Evolutionary conservation across 2,113 vertebrate species (phyloP).

Genomic region (Urocynchramus pylzowi): DNA sequence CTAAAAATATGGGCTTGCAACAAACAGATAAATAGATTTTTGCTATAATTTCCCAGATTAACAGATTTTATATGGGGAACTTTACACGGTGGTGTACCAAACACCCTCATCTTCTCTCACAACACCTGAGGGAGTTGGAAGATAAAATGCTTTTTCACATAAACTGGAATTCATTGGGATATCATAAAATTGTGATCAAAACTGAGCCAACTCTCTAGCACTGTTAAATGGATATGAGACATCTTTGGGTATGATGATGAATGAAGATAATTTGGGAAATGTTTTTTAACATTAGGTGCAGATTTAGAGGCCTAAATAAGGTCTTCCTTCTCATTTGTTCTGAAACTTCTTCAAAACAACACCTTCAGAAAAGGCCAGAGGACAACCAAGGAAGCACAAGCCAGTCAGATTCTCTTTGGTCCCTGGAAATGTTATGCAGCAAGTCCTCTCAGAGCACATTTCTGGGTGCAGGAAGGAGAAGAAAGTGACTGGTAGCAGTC

Average conservation of each 20-base stretch:
- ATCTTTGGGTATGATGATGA: not conserved
- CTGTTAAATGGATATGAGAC: not conserved
- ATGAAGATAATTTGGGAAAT: not conserved
- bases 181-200: not conserved
- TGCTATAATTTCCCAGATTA: not conserved
- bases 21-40: not conserved
- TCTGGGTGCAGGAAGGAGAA: not conserved
- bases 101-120: not conserved
- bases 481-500: not conserved
- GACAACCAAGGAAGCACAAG: not conserved
- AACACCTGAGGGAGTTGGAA: not conserved
- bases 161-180: not conserved
- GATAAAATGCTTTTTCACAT: not conserved
- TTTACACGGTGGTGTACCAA: accelerated
- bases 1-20: not conserved
- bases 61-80: not conserved
- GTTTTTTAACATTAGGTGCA: not conserved
- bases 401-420: not conserved
- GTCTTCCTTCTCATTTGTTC: not conserved
- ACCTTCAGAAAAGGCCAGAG: not conserved
- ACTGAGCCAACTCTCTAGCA: not conserved
- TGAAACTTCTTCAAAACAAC: not conserved
- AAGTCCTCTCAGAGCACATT: not conserved
- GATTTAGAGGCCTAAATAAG: not conserved
- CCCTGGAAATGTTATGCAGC: not conserved